Percentiles rank a stretch among this genome's conserved stretches.
phyloP scores from a whole-genome alignment of 2,888 invertebrate genomes.

The Nephrocerus scutellatus region DNA sequence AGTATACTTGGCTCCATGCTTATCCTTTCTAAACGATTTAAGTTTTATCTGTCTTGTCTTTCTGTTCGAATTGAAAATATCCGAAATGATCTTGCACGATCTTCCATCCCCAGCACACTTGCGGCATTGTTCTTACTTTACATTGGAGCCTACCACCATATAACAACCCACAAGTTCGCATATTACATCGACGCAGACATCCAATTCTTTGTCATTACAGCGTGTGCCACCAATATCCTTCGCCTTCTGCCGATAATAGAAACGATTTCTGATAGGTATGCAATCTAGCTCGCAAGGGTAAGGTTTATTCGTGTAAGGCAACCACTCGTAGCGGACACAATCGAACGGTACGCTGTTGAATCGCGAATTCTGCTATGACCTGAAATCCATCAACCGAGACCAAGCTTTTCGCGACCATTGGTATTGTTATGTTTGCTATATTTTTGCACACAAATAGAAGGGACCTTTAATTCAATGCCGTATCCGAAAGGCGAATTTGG shows the following conservation, averaged over 20 bases:
- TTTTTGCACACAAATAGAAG: too few species aligned
- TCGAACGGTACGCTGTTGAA: constrained; percentile 74
- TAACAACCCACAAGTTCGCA: constrained; percentile 91
- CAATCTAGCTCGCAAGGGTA: constrained; percentile 90
- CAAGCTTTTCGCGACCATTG: too few species aligned
- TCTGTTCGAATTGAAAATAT: constrained; percentile 62
- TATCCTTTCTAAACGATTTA: constrained; percentile 7
- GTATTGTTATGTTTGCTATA: too few species aligned
- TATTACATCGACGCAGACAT: constrained; percentile 85
- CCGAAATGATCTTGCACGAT: constrained; percentile 68
- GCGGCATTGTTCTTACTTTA: constrained; percentile 77
- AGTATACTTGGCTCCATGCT: constrained; percentile 5
- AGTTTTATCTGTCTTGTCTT: constrained; percentile 67
- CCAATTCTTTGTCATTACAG: constrained; percentile 69
- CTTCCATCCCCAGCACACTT: constrained; percentile 81
- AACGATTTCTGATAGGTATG: constrained; percentile 78
- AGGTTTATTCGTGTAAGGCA: constrained; percentile 73
- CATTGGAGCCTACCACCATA: constrained; percentile 76
- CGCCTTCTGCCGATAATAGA: constrained; percentile 74
- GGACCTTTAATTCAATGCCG: too few species aligned
- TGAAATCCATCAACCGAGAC: too few species aligned
- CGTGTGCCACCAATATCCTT: constrained; percentile 74
- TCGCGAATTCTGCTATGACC: constrained; percentile 77
- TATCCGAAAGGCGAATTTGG: too few species aligned
- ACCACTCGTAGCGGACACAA: constrained; percentile 72